A percentile compares a stretch with the other conserved stretches of the same genome.
These are phyloP conservation scores for Pyrgus malvae DNA, from an alignment of 2,888 invertebrate species.

Conservation along the genomic window DNA sequence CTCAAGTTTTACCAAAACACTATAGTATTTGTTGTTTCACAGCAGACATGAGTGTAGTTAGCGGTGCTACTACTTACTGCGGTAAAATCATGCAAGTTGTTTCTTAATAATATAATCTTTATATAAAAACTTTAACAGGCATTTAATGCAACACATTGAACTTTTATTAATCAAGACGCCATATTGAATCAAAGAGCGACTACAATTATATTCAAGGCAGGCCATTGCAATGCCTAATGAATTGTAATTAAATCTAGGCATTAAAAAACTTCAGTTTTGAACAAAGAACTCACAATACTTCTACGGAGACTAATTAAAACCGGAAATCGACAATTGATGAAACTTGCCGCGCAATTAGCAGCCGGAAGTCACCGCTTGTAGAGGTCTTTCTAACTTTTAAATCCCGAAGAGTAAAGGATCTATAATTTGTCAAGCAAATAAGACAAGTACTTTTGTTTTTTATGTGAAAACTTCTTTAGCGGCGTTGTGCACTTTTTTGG, in stretches of 20 bases:
- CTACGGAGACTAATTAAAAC: constrained; percentile 21
- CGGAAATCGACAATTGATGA: constrained; percentile 22
- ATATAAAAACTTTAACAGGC: not conserved
- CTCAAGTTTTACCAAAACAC: too few species aligned
- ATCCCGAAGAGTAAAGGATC: constrained; percentile 33
- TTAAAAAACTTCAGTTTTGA: constrained; percentile 3
- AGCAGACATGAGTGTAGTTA: too few species aligned
- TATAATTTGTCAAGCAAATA: constrained; percentile 38
- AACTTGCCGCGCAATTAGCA: constrained; percentile 20
- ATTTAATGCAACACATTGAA: not conserved
- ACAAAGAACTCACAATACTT: constrained; percentile 21
- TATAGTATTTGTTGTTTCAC: too few species aligned
- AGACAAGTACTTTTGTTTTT: constrained; percentile 20
- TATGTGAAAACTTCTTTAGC: too few species aligned
- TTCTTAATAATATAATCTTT: too few species aligned
- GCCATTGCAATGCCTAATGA: not conserved
- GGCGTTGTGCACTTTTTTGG: too few species aligned
- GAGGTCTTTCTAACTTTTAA: constrained; percentile 33
- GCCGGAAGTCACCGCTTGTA: constrained; percentile 20
- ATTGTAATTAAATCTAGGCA: constrained; percentile 15
- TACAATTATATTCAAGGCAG: not conserved
- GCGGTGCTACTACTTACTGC: too few species aligned
- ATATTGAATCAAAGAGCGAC: not conserved
- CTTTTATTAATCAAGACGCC: not conserved
- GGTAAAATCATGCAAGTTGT: too few species aligned